These are phyloP conservation scores for Neomonachus schauinslandi DNA, from an alignment of 2,113 vertebrate species.

Conservation along the genomic window DNA sequence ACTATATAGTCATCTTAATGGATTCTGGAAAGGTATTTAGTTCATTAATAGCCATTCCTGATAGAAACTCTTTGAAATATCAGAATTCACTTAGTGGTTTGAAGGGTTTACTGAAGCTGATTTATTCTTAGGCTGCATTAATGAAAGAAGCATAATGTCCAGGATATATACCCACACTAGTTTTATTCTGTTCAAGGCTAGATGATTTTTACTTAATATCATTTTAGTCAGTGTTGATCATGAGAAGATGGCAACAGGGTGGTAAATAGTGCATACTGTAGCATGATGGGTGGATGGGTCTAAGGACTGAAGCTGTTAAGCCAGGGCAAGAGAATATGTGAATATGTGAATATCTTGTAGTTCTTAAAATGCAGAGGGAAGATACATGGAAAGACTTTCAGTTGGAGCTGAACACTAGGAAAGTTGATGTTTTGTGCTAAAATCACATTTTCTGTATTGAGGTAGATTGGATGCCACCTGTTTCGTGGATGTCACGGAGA, in stretches of 20 bases:
- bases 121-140: not conserved
- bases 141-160: not conserved
- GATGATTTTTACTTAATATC: not conserved
- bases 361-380: not conserved
- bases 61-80: slow-evolving; percentile 18
- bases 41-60: not conserved
- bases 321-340: not conserved
- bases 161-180: not conserved
- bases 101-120: not conserved
- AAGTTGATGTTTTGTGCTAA: not conserved
- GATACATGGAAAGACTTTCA: not conserved
- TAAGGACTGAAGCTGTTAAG: not conserved
- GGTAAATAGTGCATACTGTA: not conserved
- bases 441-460: not conserved
- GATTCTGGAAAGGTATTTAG: not conserved
- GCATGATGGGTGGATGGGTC: not conserved
- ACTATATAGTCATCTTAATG: not conserved
- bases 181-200: not conserved
- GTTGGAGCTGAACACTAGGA: not conserved
- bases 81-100: slow-evolving; percentile 34
- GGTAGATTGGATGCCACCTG: not conserved
- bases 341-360: not conserved
- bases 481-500: not conserved
- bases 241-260: not conserved
- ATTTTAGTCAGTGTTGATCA: not conserved